Evolutionary conservation across 2,888 invertebrate genomes (phyloP).

Genomic region (Vannuccia rotundouncinata): DNA sequence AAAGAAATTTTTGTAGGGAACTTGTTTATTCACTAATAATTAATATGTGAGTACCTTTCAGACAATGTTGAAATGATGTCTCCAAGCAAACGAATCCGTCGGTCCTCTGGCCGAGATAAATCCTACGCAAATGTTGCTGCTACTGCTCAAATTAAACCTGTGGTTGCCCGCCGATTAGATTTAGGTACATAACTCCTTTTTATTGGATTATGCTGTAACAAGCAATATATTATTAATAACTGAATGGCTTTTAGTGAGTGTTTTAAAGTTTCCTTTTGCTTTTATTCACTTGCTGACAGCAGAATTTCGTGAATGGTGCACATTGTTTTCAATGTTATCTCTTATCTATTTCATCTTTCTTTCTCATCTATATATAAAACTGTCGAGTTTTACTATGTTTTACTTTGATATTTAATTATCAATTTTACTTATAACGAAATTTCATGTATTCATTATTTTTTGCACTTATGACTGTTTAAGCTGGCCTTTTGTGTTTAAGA

Average conservation of each 20-base stretch:
- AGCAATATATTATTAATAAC: not conserved
- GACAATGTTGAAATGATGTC: not conserved
- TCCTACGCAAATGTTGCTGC: not conserved
- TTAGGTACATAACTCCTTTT: not conserved
- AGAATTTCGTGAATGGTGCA: not conserved
- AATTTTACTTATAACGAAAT: not conserved
- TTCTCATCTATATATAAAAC: no score
- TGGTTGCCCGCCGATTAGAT: not conserved
- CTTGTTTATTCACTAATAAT: no score
- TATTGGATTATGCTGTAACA: not conserved
- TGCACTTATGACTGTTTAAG: not conserved
- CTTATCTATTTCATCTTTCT: not conserved
- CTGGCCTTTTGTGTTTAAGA: not conserved
- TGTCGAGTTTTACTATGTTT: not conserved
- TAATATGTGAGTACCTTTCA: no score
- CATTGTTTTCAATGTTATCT: not conserved
- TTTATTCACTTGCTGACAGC: not conserved
- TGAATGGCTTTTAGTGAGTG: not conserved
- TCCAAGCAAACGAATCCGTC: not conserved
- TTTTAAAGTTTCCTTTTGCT: not conserved
- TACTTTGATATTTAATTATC: not conserved
- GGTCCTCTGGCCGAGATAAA: not conserved
- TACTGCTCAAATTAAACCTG: not conserved
- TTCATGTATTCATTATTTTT: not conserved
- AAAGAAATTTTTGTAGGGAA: no score